These are phyloP conservation scores for Lates calcarifer DNA, from an alignment of 2,113 vertebrate species.

Conservation along the genomic window DNA sequence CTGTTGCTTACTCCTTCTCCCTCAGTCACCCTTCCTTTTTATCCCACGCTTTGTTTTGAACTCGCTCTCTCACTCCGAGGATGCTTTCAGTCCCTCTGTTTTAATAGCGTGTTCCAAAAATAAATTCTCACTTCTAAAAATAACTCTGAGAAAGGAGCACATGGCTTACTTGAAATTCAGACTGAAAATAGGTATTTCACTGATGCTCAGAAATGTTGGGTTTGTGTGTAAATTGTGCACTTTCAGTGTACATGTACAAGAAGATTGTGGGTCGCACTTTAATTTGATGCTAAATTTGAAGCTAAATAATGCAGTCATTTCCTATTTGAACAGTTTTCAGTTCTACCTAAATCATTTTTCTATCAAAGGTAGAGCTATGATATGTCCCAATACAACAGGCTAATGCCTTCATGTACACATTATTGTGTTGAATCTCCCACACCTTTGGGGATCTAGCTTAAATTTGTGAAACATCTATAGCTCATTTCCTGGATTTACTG, in stretches of 20 bases:
- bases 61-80: not conserved
- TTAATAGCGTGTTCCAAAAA: slow-evolving; percentile 43
- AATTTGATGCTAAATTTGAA: not conserved
- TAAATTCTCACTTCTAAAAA: slow-evolving; percentile 20
- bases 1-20: not conserved
- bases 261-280: not conserved
- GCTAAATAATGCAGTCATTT: not conserved
- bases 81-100: slow-evolving; percentile 7
- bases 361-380: not conserved
- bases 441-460: not conserved
- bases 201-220: not conserved
- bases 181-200: slow-evolving; percentile 8
- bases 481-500: not conserved
- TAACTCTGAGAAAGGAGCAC: slow-evolving; percentile 1
- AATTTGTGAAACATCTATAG: not conserved
- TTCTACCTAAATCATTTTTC: too few species aligned
- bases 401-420: not conserved
- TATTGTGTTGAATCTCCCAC: not conserved
- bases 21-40: slow-evolving; percentile 13
- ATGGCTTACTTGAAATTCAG: not conserved
- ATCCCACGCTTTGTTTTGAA: slow-evolving; percentile 14
- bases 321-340: not conserved
- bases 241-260: not conserved
- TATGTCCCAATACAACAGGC: not conserved
- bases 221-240: not conserved